A percentile compares a stretch with the other conserved stretches of the same genome.
These are phyloP conservation scores for Eupelmus urozonus DNA, from an alignment of 2,888 invertebrate species.

Conservation along the genomic window DNA sequence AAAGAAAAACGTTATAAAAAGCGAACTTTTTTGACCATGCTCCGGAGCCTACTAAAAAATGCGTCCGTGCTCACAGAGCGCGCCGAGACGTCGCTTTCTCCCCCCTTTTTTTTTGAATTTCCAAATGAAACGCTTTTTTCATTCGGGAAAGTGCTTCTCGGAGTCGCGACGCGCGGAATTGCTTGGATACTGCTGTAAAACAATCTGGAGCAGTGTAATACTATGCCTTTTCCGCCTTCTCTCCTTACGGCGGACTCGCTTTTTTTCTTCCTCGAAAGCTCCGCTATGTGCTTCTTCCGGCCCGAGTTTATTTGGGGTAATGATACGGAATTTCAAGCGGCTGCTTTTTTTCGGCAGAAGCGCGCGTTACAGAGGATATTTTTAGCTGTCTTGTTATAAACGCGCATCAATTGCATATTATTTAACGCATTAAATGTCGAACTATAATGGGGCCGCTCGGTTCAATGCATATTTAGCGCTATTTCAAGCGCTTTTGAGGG, in stretches of 20 bases:
- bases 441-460: background rate
- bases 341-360: too few relatives aligned
- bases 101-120: background rate
- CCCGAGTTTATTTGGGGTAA: too few relatives aligned
- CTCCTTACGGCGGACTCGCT: too few relatives aligned
- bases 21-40: background rate
- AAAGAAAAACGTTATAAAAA: too few relatives aligned
- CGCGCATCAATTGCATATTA: too few relatives aligned
- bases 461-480: background rate
- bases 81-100: background rate
- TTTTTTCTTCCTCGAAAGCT: too few relatives aligned
- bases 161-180: background rate
- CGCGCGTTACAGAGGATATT: too few relatives aligned
- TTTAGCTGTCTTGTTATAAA: too few relatives aligned
- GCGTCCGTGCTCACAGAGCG: background rate
- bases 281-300: too few relatives aligned
- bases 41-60: background rate
- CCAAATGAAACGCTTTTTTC: slow-evolving; percentile 25
- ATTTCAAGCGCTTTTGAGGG: background rate
- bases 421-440: too few relatives aligned
- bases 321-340: too few relatives aligned
- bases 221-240: too few relatives aligned
- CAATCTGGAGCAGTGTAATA: slow-evolving; percentile 9
- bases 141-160: slow-evolving; percentile 30
- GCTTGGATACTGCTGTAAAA: slow-evolving; percentile 26